Evolutionary conservation across 2,113 vertebrate species (phyloP).

Genomic region (Nesogale talazaci): DNA sequence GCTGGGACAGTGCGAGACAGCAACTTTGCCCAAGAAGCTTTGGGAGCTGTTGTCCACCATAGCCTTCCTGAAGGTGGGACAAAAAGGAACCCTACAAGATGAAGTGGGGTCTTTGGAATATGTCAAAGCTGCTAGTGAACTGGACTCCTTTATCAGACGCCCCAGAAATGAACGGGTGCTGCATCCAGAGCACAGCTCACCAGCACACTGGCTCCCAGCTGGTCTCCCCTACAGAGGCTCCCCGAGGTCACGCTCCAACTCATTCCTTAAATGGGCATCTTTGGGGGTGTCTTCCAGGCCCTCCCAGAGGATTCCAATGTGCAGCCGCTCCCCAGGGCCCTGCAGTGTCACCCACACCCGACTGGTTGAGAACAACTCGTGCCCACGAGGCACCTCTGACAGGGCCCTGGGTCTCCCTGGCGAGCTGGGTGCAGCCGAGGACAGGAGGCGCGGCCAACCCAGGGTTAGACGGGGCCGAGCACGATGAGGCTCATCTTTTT

Average conservation of each 20-base stretch:
- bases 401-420: neutral
- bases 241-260: neutral
- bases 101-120: no score
- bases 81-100: no score
- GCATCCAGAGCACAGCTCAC: accelerated
- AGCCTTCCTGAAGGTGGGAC: no score
- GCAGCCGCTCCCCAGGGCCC: accelerated
- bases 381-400: neutral
- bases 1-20: no score
- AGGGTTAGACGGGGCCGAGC: neutral
- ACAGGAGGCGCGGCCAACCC: accelerated
- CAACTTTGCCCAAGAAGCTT: no score
- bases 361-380: neutral
- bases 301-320: no score
- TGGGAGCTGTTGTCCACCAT: no score
- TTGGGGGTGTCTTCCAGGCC: accelerated
- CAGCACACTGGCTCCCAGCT: neutral
- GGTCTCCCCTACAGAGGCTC: accelerated
- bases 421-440: neutral
- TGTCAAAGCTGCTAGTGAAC: no score
- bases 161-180: no score
- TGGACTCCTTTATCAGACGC: no score
- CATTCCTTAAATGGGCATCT: neutral
- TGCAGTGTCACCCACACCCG: neutral
- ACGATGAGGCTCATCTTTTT: neutral